Base-by-base conservation (phyloP, 2,888 invertebrate genomes). In the Hypomecis punctinalis region DNA sequence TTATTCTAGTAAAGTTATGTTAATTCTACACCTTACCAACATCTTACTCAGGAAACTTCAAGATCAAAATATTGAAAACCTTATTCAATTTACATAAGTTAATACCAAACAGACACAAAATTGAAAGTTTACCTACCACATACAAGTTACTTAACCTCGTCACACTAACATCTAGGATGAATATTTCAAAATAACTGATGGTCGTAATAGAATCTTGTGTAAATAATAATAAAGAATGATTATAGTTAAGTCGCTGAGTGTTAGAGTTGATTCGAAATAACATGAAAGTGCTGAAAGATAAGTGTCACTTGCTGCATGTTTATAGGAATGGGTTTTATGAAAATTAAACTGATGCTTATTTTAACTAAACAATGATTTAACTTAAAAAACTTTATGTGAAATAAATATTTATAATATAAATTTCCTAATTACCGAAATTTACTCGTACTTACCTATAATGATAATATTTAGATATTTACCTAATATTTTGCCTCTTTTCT, bases 141-240 rank as follows among this genome's bases (percentile, higher is more conserved):
- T 37, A 58, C 39, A 45, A 54, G 49, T 49, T 54, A 57, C 8
- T 64, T 48, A 55, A 46, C 55, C 54, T 46, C 23, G 35, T 35
- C 42, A 43, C 48, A 59, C 5, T 52, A 52, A 61, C 59, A 47
- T 47, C 42, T 53, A 48, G 48, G 40, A 52, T 51, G 51, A 55
- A 6, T 13, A 40, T 57, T 51, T 67, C 42, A 46, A 56, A 52
- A 52, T 67, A 64, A 55, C 66, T 76, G 68, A 70, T 68, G 55
- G 33, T 23, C 42, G 63, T 67, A 68, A 71, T 67, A 68, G 52
- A 67, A 70, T 74, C 68, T 75, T 74, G 76, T 74, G 65, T 68
- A 73, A 74, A 70, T 54, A 61, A 75, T 72, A 74, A 72, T 76
- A 76, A 76, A 70, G 62, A 73, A 74, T 63, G 64, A 75, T 58